These are phyloP conservation scores for Sclerodermus sp. DNA, from an alignment of 2,888 invertebrate species.

Conservation along the genomic window DNA sequence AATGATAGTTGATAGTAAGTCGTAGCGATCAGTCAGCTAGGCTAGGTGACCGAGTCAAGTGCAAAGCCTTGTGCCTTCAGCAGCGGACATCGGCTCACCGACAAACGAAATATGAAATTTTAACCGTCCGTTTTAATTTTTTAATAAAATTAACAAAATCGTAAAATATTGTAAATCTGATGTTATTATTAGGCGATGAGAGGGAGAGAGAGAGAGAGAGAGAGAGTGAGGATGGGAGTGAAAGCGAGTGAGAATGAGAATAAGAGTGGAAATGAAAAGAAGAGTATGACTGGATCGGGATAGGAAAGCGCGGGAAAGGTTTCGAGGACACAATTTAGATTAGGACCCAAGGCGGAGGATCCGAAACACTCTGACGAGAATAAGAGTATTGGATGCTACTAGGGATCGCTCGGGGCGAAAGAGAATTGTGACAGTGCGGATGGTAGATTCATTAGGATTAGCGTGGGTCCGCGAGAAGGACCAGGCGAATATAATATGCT, in stretches of 20 bases:
- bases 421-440: conserved; percentile 2
- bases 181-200: conserved; percentile 25
- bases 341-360: neutral
- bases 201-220: conserved; percentile 12
- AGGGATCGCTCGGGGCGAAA: neutral
- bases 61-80: conserved; percentile 59
- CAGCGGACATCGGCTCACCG: conserved; percentile 58
- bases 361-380: too few relatives aligned
- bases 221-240: neutral
- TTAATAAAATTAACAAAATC: conserved; percentile 44
- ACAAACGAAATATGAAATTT: conserved; percentile 50
- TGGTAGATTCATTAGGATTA: conserved; percentile 7
- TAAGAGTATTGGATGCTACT: too few relatives aligned
- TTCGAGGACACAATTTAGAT: neutral
- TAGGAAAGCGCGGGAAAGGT: neutral
- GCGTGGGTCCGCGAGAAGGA: conserved; percentile 5
- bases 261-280: too few relatives aligned
- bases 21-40: conserved; percentile 48
- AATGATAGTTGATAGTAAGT: conserved; percentile 39
- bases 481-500: conserved; percentile 13
- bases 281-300: neutral
- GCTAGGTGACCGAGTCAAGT: conserved; percentile 58
- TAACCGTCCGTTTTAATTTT: conserved; percentile 57
- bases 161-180: conserved; percentile 45
- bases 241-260: neutral